phyloP scores from a whole-genome alignment of 2,797 vertebrate species.

The Crocodylus rhombifer region DNA sequence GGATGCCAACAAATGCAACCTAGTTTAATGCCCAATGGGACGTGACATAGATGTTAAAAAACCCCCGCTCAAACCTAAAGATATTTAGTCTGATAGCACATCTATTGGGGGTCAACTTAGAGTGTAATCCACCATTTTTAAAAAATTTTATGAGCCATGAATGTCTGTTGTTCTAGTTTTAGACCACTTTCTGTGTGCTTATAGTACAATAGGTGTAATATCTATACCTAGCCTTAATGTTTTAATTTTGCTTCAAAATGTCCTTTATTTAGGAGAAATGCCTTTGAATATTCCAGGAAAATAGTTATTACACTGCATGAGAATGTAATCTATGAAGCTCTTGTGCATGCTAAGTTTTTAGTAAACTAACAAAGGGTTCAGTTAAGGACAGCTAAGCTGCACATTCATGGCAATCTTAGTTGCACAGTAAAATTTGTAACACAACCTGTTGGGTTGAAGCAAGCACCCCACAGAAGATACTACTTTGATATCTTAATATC shows the following conservation, averaged over 20 bases:
- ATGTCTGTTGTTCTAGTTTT: no score
- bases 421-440: background rate
- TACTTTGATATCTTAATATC: background rate
- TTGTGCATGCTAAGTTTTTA: background rate
- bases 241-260: background rate
- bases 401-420: background rate
- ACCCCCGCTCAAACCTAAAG: no score
- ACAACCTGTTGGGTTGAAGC: background rate
- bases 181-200: no score
- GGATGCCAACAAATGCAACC: no score
- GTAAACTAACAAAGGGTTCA: background rate
- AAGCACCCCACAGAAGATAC: background rate
- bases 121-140: no score
- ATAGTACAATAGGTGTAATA: no score
- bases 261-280: background rate
- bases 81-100: no score
- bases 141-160: no score
- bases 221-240: no score
- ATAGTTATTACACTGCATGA: background rate
- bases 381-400: background rate
- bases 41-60: no score
- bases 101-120: no score
- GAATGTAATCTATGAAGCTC: background rate
- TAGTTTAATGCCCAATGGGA: no score
- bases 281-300: background rate